These are phyloP conservation scores for Epinotia nisella DNA, from an alignment of 2,888 invertebrate species.

Conservation along the genomic window DNA sequence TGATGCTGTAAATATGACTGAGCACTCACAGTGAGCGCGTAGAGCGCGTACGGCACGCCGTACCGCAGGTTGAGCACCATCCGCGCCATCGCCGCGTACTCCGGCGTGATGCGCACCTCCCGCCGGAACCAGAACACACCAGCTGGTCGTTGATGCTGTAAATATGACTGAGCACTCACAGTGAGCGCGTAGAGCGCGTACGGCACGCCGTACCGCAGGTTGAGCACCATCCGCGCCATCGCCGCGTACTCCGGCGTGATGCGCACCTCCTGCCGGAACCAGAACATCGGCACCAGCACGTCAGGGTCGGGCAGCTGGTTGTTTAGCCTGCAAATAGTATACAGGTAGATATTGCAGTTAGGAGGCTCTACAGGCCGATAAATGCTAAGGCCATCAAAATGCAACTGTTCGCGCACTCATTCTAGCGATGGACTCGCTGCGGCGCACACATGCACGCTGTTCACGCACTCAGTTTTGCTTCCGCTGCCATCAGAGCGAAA, in stretches of 20 bases:
- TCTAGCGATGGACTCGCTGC: too few relatives aligned
- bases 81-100: slow-evolving; percentile 83
- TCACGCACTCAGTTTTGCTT: too few relatives aligned
- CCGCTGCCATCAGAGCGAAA: too few relatives aligned
- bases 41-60: slow-evolving; percentile 82
- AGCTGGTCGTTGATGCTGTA: slow-evolving; percentile 77
- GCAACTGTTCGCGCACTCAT: too few relatives aligned
- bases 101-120: slow-evolving; percentile 83
- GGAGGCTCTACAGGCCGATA: too few relatives aligned
- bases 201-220: slow-evolving; percentile 80
- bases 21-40: slow-evolving; percentile 53
- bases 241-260: slow-evolving; percentile 84
- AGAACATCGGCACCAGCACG: slow-evolving; percentile 89
- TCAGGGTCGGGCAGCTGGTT: slow-evolving; percentile 70
- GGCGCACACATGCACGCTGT: too few relatives aligned
- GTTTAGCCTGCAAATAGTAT: slow-evolving; percentile 58
- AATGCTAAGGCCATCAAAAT: too few relatives aligned
- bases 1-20: too few relatives aligned
- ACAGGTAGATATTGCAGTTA: too few relatives aligned
- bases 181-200: slow-evolving; percentile 84
- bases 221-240: slow-evolving; percentile 81
- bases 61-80: slow-evolving; percentile 81
- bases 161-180: slow-evolving; percentile 55
- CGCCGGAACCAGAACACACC: slow-evolving; percentile 75
- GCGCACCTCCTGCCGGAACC: slow-evolving; percentile 89